These are phyloP conservation scores for Eubucco bourcierii DNA, from an alignment of 2,113 vertebrate genomes.

Conservation along the genomic window DNA sequence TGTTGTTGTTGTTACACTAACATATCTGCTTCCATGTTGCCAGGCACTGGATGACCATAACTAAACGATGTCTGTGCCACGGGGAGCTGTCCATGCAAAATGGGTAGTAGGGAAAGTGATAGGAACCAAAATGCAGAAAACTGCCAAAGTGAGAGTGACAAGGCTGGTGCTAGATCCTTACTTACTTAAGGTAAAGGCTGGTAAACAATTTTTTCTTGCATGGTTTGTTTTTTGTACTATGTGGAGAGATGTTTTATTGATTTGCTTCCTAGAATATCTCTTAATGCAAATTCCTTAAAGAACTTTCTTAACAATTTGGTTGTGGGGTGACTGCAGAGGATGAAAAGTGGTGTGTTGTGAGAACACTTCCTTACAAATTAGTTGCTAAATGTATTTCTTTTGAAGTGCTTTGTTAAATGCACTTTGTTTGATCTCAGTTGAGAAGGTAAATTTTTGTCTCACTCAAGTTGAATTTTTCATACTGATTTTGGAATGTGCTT, in stretches of 20 bases:
- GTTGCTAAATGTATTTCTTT: not conserved
- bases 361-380: not conserved
- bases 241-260: not conserved
- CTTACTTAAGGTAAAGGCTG: conserved; percentile 88
- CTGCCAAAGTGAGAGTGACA: conserved; percentile 94
- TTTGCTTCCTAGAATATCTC: not conserved
- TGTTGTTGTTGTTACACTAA: conserved; percentile 48
- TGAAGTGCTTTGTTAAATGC: not conserved
- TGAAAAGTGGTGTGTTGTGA: not conserved
- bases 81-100: conserved; percentile 87
- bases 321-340: not conserved
- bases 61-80: conserved; percentile 83
- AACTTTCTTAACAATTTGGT: not conserved
- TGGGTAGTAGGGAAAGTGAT: conserved; percentile 95
- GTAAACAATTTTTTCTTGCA: not conserved
- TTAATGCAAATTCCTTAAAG: not conserved
- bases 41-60: conserved; percentile 40
- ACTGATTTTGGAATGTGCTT: not conserved
- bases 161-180: conserved; percentile 92
- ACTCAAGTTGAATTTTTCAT: not conserved
- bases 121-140: conserved; percentile 94
- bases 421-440: not conserved
- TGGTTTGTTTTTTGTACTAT: not conserved
- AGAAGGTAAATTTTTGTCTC: not conserved
- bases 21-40: conserved; percentile 19